Evolutionary conservation across 2,113 vertebrate genomes (phyloP).

Genomic region (Aspiorhynchus laticeps): DNA sequence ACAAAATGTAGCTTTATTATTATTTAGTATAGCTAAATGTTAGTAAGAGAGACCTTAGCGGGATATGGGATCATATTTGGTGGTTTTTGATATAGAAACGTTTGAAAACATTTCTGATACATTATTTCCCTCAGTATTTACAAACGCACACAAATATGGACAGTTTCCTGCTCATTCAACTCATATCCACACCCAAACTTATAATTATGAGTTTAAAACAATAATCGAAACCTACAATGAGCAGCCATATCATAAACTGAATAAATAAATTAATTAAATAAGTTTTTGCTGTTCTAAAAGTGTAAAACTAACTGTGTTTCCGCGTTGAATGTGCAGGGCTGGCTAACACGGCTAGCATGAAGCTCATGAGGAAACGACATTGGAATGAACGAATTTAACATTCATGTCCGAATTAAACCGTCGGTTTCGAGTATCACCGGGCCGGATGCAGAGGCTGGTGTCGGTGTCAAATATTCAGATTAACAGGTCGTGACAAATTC

Average conservation of each 20-base stretch:
- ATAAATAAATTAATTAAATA: background rate
- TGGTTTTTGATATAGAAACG: background rate
- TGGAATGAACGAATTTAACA: background rate
- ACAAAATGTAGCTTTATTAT: background rate
- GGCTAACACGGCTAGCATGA: background rate
- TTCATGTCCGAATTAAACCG: background rate
- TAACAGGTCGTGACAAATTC: background rate
- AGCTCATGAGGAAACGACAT: background rate
- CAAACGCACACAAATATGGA: background rate
- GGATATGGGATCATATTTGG: background rate
- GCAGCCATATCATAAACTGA: background rate
- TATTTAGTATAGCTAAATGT: background rate
- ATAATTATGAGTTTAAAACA: background rate
- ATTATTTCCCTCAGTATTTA: background rate
- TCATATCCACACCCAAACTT: background rate
- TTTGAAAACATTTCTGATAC: background rate
- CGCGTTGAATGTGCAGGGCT: constrained; percentile 9
- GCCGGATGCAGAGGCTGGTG: background rate
- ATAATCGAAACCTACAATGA: background rate
- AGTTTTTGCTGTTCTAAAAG: background rate
- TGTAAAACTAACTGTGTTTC: constrained; percentile 15
- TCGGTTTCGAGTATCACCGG: background rate
- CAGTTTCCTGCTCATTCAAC: background rate
- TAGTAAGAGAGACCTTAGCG: background rate
- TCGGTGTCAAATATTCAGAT: constrained; percentile 24